Base-by-base conservation (phyloP, 1,140 invertebrate species). In the Muscidifurax raptorellus region DNA sequence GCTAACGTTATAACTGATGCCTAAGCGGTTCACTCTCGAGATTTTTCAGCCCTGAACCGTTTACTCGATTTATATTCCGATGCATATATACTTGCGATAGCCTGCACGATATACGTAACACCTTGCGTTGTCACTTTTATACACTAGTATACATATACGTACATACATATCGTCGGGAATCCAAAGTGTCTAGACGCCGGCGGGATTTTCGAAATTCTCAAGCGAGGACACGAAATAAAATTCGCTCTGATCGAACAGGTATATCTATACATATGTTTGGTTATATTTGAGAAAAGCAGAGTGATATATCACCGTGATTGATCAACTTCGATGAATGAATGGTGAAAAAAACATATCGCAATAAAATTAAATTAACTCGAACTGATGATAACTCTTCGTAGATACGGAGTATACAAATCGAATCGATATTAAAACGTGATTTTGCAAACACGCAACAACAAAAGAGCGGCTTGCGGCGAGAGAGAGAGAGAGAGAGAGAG, bases 401-500 rank as follows among this genome's bases (percentile, higher is more conserved):
- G n/a, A n/a, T n/a, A 59, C 3, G 1, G 44, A 13, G 44, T 47
- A 13, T 47, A 47, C 4, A 18, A 13, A 15, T 47, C 13, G 44
- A 47, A 47, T 47, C 44, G 44, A 59, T 59, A n/a, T n/a, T 18
- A 59, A 59, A 59, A 59, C 52, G 22, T n/a, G 52, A n/a, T 59
- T 59, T 59, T 59, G 6, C 52, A 59, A 59, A 59, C 52, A 18
- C 52, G 52, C 52, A 59, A 59, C 5, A 59, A 59, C 52, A 59
- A 59, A 59, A 59, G 52, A 59, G 52, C 18, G 52, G 52, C 52
- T 59, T 18, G 52, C 18, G 52, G 32, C 18, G 52, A 67, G 28
- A 79, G 75, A 52, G 47, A 77, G 44, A 77, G 75, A 77, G 75
- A 59, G 47, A 59, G 12, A 22, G 22, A 52, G 22, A 28, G n/a